Conservation (phyloP, 1,140 invertebrate genomes). For the Tetranychus cinnabarinus region DNA sequence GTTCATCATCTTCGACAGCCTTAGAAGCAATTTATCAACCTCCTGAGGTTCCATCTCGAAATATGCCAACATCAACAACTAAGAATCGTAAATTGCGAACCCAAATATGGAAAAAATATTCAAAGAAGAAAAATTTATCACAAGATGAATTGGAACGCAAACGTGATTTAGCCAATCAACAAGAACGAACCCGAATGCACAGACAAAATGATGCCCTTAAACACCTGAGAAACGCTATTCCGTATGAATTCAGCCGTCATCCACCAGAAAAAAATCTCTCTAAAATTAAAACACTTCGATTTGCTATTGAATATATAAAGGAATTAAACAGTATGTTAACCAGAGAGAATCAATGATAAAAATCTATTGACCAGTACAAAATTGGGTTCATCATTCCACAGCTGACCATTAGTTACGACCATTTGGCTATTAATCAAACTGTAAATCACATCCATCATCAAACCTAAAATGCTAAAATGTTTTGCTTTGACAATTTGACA, state of each 20-base stretch:
- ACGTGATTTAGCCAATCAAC: conserved; percentile 11
- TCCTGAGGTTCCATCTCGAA: too few relatives aligned
- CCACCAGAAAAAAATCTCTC: conserved; percentile 4
- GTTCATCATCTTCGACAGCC: too few relatives aligned
- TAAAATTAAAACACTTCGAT: conserved; percentile 11
- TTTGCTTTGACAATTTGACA: too few relatives aligned
- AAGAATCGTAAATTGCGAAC: not conserved
- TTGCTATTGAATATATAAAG: conserved; percentile 10
- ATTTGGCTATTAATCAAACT: too few relatives aligned
- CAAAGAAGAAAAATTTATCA: conserved; percentile 1
- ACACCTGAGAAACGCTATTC: conserved; percentile 5
- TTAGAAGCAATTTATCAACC: too few relatives aligned
- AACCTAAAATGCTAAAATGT: too few relatives aligned
- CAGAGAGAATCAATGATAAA: too few relatives aligned
- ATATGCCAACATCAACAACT: too few relatives aligned
- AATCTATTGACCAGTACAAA: too few relatives aligned
- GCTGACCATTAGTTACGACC: too few relatives aligned
- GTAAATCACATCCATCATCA: too few relatives aligned
- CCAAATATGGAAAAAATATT: not conserved
- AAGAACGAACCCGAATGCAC: conserved; percentile 11
- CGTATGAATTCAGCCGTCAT: not conserved
- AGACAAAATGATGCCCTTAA: conserved; percentile 9
- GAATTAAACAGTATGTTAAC: not conserved
- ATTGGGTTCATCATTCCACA: too few relatives aligned
- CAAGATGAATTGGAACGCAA: conserved; percentile 8